Base-by-base conservation (phyloP, 1,140 invertebrate species). In the Pantala flavescens region DNA sequence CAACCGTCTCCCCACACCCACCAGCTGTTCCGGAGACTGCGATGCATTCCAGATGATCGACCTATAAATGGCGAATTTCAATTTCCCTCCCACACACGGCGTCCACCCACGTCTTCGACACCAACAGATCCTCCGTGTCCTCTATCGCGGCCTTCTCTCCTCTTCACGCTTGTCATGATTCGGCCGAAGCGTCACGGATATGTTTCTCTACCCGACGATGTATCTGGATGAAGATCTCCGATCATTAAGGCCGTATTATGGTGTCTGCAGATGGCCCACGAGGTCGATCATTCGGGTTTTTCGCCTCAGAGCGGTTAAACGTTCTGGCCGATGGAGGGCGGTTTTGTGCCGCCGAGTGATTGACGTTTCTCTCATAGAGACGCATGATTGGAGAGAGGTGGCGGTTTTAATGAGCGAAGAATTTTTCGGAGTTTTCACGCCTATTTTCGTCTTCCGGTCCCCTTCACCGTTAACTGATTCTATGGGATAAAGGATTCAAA, bases 61-160 rank as follows among this genome's bases (percentile, higher is more conserved):
- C 49, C 49, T 63, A 36, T 36, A 63, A 63, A 63, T 63, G 49
- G 49, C 49, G 49, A 63, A 63, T 63, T 63, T 63, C 49, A 63
- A 63, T 63, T 63, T 63, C 49, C 49, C 16, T 63, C 16, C 49
- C 49, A 63, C 49, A 63, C 49, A 19, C 49, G 49, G 12, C 12
- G 49, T 21, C n/a, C 49, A 63, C n/a, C 28, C 49, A 21, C 49
- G 49, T 14, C 12, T 7, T 63, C 12, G 49, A 63, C 49, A 63
- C 3, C 49, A 21, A 63, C 3, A 63, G 5, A 63, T 21, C 49
- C 49, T 21, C 49, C 49, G 16, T 19, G 49, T 63, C 49, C 28
- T 36, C 28, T 36, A 5, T 36, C 28, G 28, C 28, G 28, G 28
- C 28, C 28, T 5, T 16, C 49, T 12, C 12, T 63, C 49, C 49